Base-by-base conservation (phyloP, 1,140 invertebrate genomes). In the Bombyx mandarina region DNA sequence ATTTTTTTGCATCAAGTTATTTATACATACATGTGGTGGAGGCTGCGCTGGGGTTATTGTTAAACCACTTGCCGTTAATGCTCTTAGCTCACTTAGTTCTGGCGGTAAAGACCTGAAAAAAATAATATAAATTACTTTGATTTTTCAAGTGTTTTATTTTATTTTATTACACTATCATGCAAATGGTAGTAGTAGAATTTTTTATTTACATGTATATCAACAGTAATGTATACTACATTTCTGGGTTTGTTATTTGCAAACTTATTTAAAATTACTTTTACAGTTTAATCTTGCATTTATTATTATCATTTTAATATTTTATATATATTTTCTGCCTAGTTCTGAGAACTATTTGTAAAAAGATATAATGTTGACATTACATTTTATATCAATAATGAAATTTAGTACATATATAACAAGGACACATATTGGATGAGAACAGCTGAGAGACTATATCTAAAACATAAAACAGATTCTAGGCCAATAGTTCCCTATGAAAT, bases 1-100 rank as follows among this genome's bases (percentile, higher is more conserved):
- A 35, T 35, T 35, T 35, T 35, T 35, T 35, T 35, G 26, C 26
- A 35, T 35, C 4, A 35, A 35, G 26, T 48, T 49, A 56, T 49
- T 7, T n/a, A 48, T 42, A 73, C 80, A 81, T 73, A 89, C 88
- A 77, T 88, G 88, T 57, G 84, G 81, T 43, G 88, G 88, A 6
- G 88, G 88, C 60, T 88, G 85, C 2, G 88, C 88, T n/a, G 88
- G 88, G 6, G 88, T 89, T 45, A 89, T 89, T n/a, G 88, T 88
- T 7, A 89, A 57, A 45, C 88, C 88, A 70, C 88, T 89, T 1
- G 88, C 88, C 18, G 88, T 89, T 3, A 89, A 58, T 42, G 88
- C 88, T 56, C 82, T 74, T 5, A 89, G 64, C 58, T 89, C 88
- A 68, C 86, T 89, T 55, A 89, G 57, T 56, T 89, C 88, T 43